These are phyloP conservation scores for Porites divaricata DNA, from an alignment of 92 coral and sea anemone genomes.

Conservation along the genomic window DNA sequence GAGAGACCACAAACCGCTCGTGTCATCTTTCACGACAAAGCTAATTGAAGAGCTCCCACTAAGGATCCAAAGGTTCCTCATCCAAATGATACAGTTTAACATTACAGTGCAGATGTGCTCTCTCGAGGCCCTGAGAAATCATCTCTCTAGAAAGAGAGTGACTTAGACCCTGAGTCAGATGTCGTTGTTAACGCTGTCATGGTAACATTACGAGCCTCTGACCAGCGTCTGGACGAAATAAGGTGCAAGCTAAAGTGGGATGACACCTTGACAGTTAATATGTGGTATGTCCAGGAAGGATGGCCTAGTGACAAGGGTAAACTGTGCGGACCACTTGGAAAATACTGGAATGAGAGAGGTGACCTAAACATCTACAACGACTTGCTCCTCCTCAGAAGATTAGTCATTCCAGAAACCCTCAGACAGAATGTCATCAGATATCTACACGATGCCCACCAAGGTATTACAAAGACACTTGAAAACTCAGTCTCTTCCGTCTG, in stretches of 20 bases:
- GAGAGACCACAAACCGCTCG: slow-evolving; percentile 73
- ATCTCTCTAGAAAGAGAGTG: too few relatives aligned
- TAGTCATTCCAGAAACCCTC: too few relatives aligned
- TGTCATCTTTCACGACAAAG: slow-evolving; percentile 44
- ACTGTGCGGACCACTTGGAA: too few relatives aligned
- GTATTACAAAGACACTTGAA: background rate
- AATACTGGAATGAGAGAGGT: background rate
- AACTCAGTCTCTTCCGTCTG: background rate
- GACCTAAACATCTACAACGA: background rate
- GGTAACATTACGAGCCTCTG: background rate
- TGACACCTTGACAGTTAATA: too few relatives aligned
- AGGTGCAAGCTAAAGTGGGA: too few relatives aligned
- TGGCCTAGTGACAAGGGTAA: too few relatives aligned
- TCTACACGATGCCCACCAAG: too few relatives aligned
- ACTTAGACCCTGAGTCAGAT: background rate
- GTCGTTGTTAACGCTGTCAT: background rate
- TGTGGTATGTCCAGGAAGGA: too few relatives aligned
- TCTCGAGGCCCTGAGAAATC: too few relatives aligned
- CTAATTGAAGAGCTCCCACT: slow-evolving; percentile 53
- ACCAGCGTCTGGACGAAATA: background rate
- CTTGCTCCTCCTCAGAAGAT: background rate
- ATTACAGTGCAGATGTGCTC: slow-evolving; percentile 24
- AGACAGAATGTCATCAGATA: too few relatives aligned
- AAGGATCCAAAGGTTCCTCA: slow-evolving; percentile 48
- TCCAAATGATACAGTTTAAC: slow-evolving; percentile 58